Base-by-base conservation (phyloP, 1,140 invertebrate genomes). In the Thaumatotibia leucotreta region DNA sequence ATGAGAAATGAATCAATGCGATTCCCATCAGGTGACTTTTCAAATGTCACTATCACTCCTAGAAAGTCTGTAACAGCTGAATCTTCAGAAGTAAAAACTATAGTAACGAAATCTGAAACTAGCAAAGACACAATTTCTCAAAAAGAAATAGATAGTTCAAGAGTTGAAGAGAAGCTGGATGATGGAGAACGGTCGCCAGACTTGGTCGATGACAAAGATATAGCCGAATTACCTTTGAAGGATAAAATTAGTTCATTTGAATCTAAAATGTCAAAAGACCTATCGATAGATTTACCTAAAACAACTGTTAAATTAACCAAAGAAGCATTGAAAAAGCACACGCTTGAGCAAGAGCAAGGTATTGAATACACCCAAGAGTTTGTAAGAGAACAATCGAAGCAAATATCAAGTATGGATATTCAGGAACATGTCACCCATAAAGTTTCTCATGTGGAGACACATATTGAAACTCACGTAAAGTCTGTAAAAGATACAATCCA, bases 1-100 rank as follows among this genome's bases (percentile, higher is more conserved):
- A 89, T 91, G 76, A 87, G 91, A 76, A 92, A 91, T 66, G 91
- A 92, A 66, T 92, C 91, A 0, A 92, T 92, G 91, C 82, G 88
- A 69, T 92, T 92, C 62, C 88, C 91, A 11, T 92, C 91, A 0
- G 91, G 91, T 20, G 91, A 92, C 65, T 92, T 91, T 70, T 92
- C 91, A 0, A 91, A 91, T 69, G 84, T 92, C 1, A 91, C 88
- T 64, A 86, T 92, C 9, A 90, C 88, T 24, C 89, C 89, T 14
- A 88, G 83, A 70, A 92, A 91, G 70, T 88, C 88, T 67, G 75
- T 87, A 27, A 82, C 83, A 10, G 69, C 80, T 50, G 91, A 92
- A 75, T 82, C 78, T 17, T 75, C 73, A 9, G 88, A 91, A 73
- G 73, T 75, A 11, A 87, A 83, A 69, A 68, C 73, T 22, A 68